Percentiles rank a stretch among this genome's conserved stretches.
Evolutionary conservation across 2,888 invertebrate species (phyloP).

Genomic region (Cephus nigrinus): DNA sequence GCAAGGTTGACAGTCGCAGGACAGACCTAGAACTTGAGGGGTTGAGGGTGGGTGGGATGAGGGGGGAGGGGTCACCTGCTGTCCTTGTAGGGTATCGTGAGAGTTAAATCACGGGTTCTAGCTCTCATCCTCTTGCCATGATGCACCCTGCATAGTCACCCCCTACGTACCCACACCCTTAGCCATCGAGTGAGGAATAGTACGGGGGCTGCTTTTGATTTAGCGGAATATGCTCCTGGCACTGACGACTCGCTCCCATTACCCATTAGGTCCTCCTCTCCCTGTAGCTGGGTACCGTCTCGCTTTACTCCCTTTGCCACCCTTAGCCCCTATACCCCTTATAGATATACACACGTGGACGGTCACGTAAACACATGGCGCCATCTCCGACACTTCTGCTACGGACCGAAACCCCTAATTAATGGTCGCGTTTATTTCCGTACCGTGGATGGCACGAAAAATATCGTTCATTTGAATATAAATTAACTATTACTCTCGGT

Average conservation of each 20-base stretch:
- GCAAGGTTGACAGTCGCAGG: conserved; percentile 41
- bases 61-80: conserved; percentile 47
- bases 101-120: conserved; percentile 38
- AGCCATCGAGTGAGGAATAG: conserved; percentile 29
- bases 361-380: conserved; percentile 10
- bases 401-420: conserved; percentile 45
- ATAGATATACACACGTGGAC: neutral
- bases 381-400: conserved; percentile 21
- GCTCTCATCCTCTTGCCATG: conserved; percentile 7
- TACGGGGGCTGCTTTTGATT: conserved; percentile 59
- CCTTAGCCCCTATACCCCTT: conserved; percentile 11
- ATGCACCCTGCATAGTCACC: neutral
- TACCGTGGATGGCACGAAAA: conserved; percentile 40
- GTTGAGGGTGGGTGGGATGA: too few relatives aligned
- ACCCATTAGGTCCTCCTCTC: conserved; percentile 35
- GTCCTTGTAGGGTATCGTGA: conserved; percentile 39
- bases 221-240: conserved; percentile 61
- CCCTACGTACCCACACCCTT: neutral
- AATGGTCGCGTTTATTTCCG: conserved; percentile 45
- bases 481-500: conserved; percentile 32
- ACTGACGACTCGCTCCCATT: conserved; percentile 59
- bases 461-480: conserved; percentile 46
- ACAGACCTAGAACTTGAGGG: conserved; percentile 22
- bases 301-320: conserved; percentile 12
- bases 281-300: conserved; percentile 1